Base-by-base conservation (phyloP, 2,888 invertebrate species). In the Eumacrocentrus americanus region DNA sequence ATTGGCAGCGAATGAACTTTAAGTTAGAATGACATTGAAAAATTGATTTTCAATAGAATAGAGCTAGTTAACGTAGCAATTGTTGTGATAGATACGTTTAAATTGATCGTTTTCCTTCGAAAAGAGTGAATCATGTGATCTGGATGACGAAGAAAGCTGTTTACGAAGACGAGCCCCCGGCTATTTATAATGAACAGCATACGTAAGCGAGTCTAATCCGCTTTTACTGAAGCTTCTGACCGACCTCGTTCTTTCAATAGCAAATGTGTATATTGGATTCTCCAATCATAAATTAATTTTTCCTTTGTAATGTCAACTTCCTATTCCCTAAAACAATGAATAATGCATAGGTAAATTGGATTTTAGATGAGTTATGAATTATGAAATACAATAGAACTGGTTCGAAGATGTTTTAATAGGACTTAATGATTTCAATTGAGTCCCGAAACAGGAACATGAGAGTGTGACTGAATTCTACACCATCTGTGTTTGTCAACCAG, bases 131-230 rank as follows among this genome's bases (percentile, higher is more conserved):
- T 42, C 20, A 6, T 9, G 22, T 1, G 23, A 25, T 23, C 6
- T 46, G 12, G 2, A 1, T 25, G 12, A 46, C 7, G 11, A 25
- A 46, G 22, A 46, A 46, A n/a, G 5, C 6, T 23, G n/a, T 46
- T 46, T 25, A 37, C 38, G n/a, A 37, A 35, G 42, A 29, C 44
- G 25, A 60, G 55, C 35, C 55, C 34, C 40, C 16, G 40, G 47
- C 53, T 60, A 60, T 60, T 60, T 55, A 51, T 60, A 52, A 47
- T 25, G 44, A 54, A 20, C 50, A 18, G n/a, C 18, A 51, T 11
- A 35, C 51, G 22, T 51, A 20, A 20, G 25, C 16, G 29, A 34
- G 48, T 34, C 34, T 51, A 51, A 37, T 35, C 51, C 51, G 37
- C 37, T 51, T 51, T 37, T 51, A 51, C 35, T 51, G 51, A 37